Base-by-base conservation (phyloP, 1,140 invertebrate genomes). In the Arctopsyche grandis region DNA sequence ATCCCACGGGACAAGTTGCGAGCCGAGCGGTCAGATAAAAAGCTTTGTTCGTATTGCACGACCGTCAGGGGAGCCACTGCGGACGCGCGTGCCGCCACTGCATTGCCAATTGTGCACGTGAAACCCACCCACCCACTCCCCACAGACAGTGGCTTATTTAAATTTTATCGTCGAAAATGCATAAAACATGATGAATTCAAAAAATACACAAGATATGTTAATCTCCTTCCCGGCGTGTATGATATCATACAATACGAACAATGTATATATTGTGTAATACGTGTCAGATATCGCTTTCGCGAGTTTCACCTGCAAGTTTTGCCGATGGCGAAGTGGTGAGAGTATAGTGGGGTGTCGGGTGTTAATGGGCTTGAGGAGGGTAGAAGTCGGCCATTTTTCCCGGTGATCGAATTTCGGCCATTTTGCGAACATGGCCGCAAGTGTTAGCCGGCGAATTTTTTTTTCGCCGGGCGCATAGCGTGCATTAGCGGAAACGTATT, bases 401-500 rank as follows among this genome's bases (percentile, higher is more conserved):
- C 24, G 5, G 21, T 38, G 69, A 19, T 73, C 69, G 44, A 73
- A 73, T 73, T 73, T 73, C 69, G 38, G 26, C 38, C 38, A 73
- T 73, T 73, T 73, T 73, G n/a, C 69, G 7, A n/a, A 9, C 5
- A 66, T 14, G 19, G 3, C 5, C 19, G n/a, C 19, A 48, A 29
- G 29, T 29, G 69, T 43, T 74, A 12, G 24, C 44, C 22, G 10
- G 24, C 10, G 16, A 26, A 56, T 79, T 78, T 73, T 46, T 79
- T 38, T 52, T n/a, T 10, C 56, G n/a, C 56, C 14, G 56, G 14
- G 9, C 69, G 24, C 19, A 69, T 70, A 70, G 77, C 77, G 77
- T 81, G 80, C 80, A 81, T 81, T 81, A 79, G 77, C 44, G 77
- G 77, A 79, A 81, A 81, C 80, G 77, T 78, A 81, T 81, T 81